Base-by-base conservation (phyloP, 2,113 vertebrate species). In the Psophia crepitans region DNA sequence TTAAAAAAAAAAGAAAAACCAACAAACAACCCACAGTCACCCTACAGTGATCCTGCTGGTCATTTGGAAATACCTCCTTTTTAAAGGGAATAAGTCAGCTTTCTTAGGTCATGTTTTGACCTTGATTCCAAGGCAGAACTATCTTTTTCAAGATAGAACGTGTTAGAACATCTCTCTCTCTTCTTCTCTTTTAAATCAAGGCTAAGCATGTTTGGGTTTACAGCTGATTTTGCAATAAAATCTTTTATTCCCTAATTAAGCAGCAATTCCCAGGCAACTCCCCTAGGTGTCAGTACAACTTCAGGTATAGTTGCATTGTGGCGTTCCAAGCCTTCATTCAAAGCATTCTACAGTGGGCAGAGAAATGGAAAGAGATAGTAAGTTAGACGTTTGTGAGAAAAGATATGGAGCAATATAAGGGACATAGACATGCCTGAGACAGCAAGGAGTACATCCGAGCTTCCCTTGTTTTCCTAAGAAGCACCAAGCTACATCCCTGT, bases 261-360 rank as follows among this genome's bases (percentile, higher is more conserved):
- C 48, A 85, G 92, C 65, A 89, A 63, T 98, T 96, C 66, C 60
- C 41, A 64, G 43, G 4, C n/a, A 87, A 2, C 8, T 87, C 96
- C 98, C 94, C 97, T 97, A 97, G 98, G 93, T 98, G 98, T 98
- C 98, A 97, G 95, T 92, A 86, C 82, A 56, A 64, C 91, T 84
- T 97, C 95, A 97, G 94, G 39, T 85, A 96, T 60, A 33, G 61
- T 44, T 35, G 23, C n/a, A 12, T 6, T 35, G 28, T 33, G 21
- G 13, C 1, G 7, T 28, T 37, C 35, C 12, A 69, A 46, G 12
- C 8, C 26, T 61, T 90, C 41, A 18, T 41, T 43, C n/a, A 27
- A 51, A 78, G 18, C 37, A 4, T 57, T 79, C 39, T 61, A 5
- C 24, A 49, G 53, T 21, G n/a, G 65, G 19, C n/a, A 58, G 48